Percentiles rank a stretch among this genome's conserved stretches.
phyloP scores from a whole-genome alignment of 2,113 vertebrate species.

The Orthochromis indermauri region DNA sequence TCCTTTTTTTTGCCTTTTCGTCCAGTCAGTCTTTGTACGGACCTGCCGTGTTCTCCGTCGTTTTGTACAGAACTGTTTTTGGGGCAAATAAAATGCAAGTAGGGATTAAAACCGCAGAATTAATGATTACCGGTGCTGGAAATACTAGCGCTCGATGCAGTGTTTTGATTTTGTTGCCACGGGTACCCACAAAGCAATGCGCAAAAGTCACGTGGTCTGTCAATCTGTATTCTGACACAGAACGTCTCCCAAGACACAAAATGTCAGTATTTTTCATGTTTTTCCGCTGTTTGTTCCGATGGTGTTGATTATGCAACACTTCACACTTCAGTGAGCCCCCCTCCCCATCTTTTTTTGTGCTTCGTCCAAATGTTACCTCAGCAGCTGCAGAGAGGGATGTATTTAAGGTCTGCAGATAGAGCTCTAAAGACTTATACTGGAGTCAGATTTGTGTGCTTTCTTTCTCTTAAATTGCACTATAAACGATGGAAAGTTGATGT shows the following conservation, averaged over 20 bases:
- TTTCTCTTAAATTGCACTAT: neutral
- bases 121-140: neutral
- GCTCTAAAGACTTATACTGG: neutral
- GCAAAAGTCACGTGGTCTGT: neutral
- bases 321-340: neutral
- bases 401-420: neutral
- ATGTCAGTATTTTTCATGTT: neutral
- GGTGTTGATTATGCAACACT: conserved; percentile 1
- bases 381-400: neutral
- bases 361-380: neutral
- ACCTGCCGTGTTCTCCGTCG: neutral
- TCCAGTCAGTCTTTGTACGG: neutral
- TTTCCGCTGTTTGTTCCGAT: neutral
- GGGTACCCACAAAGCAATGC: neutral
- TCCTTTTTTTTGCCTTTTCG: neutral
- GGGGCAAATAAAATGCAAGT: neutral
- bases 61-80: neutral
- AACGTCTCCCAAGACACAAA: neutral
- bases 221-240: neutral
- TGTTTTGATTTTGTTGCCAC: neutral
- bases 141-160: neutral
- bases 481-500: neutral
- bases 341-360: neutral
- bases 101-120: neutral
- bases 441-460: neutral